These are phyloP conservation scores for Crotalus viridis DNA, from an alignment of 2,113 vertebrate species.

Conservation along the genomic window DNA sequence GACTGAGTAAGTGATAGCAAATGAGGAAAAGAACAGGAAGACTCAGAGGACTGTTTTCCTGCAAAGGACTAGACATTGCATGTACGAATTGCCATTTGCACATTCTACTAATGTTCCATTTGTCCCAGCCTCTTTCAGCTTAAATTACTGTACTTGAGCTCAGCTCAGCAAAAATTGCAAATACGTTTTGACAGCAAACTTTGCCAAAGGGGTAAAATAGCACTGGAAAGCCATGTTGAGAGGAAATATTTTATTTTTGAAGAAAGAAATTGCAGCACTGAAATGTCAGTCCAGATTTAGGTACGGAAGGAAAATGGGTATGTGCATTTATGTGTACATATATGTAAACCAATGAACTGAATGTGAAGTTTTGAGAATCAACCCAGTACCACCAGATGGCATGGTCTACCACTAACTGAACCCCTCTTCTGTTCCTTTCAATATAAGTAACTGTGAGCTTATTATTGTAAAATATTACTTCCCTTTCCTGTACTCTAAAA, in stretches of 20 bases:
- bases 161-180: neutral
- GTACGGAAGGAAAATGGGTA: neutral
- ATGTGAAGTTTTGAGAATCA: neutral
- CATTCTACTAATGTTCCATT: neutral
- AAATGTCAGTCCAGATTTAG: constrained; percentile 25
- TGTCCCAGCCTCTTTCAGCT: neutral
- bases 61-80: neutral
- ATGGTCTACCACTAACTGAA: neutral
- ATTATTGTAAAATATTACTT: neutral
- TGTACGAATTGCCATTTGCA: neutral
- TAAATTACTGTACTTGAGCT: constrained; percentile 15
- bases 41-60: constrained; percentile 1
- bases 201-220: neutral
- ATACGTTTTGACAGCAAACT: neutral
- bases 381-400: neutral
- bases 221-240: neutral
- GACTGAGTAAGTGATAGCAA: constrained; percentile 8
- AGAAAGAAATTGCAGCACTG: constrained; percentile 19
- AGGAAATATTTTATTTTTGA: constrained; percentile 26
- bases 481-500: neutral
- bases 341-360: neutral
- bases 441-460: neutral
- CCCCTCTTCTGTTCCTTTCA: neutral
- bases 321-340: neutral
- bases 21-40: neutral